Evolutionary conservation across 37 sponge, comb jelly and placozoan genomes (phyloP), one percentile per base, ranked within the genome.

Genomic region (Spongilla lacustris): DNA sequence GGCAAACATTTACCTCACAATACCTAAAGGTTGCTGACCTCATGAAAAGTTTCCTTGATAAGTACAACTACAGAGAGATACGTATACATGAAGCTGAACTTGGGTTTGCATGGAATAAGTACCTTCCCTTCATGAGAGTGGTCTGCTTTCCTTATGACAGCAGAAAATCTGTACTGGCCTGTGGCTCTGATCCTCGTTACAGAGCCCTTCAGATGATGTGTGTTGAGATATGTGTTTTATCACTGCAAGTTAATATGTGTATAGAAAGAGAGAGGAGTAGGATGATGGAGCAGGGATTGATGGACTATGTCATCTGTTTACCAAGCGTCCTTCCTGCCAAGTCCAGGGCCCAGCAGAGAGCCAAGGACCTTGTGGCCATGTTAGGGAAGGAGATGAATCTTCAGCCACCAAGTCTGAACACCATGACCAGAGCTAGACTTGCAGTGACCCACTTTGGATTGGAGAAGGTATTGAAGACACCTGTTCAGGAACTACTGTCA

Each of bases 31-130:
- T 85, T 28, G 29, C 27, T 0, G 22, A 67, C 10, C 32, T 77
- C 81, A 74, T 81, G 68, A 22, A 74, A 3, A 13, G 81, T 5
- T 87, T 87, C 36, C 67, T 87, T n/a, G 38, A 17, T 4, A 2
- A 30, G 23, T 68, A 74, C 8, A 38, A 73, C 25, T 8, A 46
- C 38, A 58, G 14, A 0, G 29, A 58, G 48, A 81, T 87, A 8
- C 29, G 35, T 0, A 23, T 50, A 24, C 36, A 80, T n/a, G 88
- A 87, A 36, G 68, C 66, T 0, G 69, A 87, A 29, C 38, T 50
- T 28, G 82, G 81, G 13, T 87, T 73, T 69, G 74, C 66, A 22
- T 72, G 75, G 88, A 75, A 81, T 0, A 81, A 69, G 14, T n/a
- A 81, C 25, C 8, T 75, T 24, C 82, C 76, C 32, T 87, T 66